Conservation (phyloP, 2,888 invertebrate genomes). For the Ophraella communa region DNA sequence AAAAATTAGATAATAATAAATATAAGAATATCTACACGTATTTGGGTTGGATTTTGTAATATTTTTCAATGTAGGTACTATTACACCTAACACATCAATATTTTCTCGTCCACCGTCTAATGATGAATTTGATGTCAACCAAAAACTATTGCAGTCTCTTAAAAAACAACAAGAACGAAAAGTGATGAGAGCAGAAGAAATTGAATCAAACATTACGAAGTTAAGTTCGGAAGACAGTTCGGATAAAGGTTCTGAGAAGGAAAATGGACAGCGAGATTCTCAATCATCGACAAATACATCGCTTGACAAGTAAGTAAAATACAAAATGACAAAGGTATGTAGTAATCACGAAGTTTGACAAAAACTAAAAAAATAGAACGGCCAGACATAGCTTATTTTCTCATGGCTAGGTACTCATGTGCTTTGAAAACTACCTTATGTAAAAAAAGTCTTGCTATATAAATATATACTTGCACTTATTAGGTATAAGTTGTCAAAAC, state of each 20-base stretch:
- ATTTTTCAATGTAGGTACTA: constrained; percentile 34
- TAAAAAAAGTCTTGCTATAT: too few species aligned
- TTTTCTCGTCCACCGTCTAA: constrained; percentile 44
- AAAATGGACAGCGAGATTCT: background rate
- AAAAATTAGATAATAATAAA: background rate
- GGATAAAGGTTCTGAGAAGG: constrained; percentile 20
- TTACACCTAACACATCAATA: constrained; percentile 39
- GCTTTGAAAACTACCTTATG: too few species aligned
- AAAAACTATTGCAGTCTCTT: constrained; percentile 41
- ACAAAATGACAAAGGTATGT: too few species aligned
- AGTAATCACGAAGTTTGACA: too few species aligned
- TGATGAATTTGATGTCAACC: constrained; percentile 35
- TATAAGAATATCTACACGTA: background rate
- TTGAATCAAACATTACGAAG: constrained; percentile 24
- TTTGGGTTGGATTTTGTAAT: too few species aligned
- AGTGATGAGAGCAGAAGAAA: constrained; percentile 36
- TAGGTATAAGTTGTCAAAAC: too few species aligned
- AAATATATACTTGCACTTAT: too few species aligned
- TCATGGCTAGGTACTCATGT: too few species aligned
- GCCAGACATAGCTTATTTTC: too few species aligned
- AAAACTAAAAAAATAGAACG: too few species aligned
- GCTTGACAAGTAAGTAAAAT: background rate
- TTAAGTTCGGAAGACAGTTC: constrained; percentile 31
- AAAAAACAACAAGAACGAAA: constrained; percentile 43
- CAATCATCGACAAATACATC: background rate